Base-by-base conservation (phyloP, 2,113 vertebrate species). In the Marmota flaviventris region DNA sequence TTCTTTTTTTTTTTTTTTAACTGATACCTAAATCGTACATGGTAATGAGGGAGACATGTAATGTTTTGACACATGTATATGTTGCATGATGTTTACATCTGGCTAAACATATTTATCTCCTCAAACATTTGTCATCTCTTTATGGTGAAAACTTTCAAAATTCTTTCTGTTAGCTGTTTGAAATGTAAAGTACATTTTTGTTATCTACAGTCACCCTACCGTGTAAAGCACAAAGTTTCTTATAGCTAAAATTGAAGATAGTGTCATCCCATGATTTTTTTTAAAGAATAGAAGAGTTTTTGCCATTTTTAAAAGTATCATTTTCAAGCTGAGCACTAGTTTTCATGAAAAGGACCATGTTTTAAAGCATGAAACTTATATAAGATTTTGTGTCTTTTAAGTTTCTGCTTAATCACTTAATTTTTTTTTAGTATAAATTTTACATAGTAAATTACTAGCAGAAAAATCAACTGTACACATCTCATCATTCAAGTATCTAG, bases 241-340 rank as follows among this genome's bases (percentile, higher is more conserved):
- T 42, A 86, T 0, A 13, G 29, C 32, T 86, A 86, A 85, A 92
- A 69, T 76, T 83, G 34, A 83, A 92, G 22, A 63, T 10, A 53
- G n/a, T 88, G n/a, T 39, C 20, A 25, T 92, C 4, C 76, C 75
- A n/a, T 83, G 58, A 58, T 32, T 89, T 58, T 85, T 85, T 90
- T 90, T 72, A 82, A 89, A 42, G 32, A 79, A n/a, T 20, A 78
- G 72, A 58, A 85, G 34, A 90, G 5, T 77, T 96, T 94, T 92
- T 88, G 4, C 4, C 39, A 82, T 73, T 82, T 67, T 63, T 37
- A n/a, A 69, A 51, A 75, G 86, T 79, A 39, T n/a, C 58, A 83
- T 69, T 45, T 95, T 8, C 8, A 76, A 32, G 53, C 8, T 48
- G 16, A 92, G 1, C 42, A 25, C 17, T 65, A 9, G 18, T 87